Conservation (phyloP, 2,888 invertebrate species). For the Scotopteryx bipunctaria region DNA sequence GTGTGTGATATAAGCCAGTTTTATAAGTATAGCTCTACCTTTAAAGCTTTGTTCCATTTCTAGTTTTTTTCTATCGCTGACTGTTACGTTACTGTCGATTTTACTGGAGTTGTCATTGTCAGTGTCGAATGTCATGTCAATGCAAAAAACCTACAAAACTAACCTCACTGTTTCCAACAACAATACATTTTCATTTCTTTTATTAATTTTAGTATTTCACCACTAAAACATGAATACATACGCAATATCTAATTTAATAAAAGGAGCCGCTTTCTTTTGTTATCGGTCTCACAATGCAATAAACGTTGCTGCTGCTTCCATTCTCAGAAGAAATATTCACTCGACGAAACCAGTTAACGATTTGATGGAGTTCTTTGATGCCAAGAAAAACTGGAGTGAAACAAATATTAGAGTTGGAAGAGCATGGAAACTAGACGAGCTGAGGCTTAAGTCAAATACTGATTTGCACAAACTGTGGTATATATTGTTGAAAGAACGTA, state of each 20-base stretch:
- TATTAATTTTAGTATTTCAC: neutral
- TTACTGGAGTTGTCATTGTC: too few species aligned
- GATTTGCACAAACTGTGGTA: constrained; percentile 99
- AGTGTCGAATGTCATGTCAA: too few species aligned
- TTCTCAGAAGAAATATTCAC: constrained; percentile 51
- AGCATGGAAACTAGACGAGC: constrained; percentile 94
- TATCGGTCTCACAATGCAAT: constrained; percentile 49
- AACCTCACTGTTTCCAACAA: neutral
- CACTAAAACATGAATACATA: constrained; percentile 43
- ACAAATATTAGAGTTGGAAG: constrained; percentile 90
- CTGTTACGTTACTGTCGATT: neutral
- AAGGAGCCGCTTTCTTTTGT: constrained; percentile 42
- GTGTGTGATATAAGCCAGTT: too few species aligned
- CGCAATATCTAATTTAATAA: constrained; percentile 45
- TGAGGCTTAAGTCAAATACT: constrained; percentile 96
- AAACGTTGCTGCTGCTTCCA: constrained; percentile 36
- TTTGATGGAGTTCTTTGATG: constrained; percentile 95
- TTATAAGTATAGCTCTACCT: neutral
- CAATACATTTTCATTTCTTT: neutral
- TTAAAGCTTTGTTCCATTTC: neutral
- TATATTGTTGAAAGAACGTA: constrained; percentile 94
- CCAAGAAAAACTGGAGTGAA: constrained; percentile 91
- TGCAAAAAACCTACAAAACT: neutral
- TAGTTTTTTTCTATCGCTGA: neutral
- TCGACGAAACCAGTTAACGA: constrained; percentile 70